Evolutionary conservation across 2,888 invertebrate genomes (phyloP), one percentile per base, ranked within the genome.

Genomic region (Agrotis segetum): DNA sequence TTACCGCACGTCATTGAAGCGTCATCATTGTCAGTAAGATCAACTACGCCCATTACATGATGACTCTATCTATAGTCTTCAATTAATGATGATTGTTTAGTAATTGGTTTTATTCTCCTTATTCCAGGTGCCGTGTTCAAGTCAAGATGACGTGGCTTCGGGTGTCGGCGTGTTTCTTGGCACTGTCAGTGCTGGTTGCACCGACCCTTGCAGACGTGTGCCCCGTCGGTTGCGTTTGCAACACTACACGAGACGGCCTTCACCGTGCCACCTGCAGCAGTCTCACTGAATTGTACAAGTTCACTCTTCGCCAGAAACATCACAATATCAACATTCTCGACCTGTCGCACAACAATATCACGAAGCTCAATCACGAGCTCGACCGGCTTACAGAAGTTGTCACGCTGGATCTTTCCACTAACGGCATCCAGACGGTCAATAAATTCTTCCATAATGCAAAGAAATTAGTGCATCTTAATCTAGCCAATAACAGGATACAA

Each of bases 281-380:
- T 67, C 98, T 98, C 87, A 97, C 97, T 79, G 98, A 98, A 59
- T 97, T 98, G 14, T 97, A 98, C 93, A 98, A 97, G 87, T 96
- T 93, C 84, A 95, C 93, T 53, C 91, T 95, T 60, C 92, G 92
- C 52, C 94, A 95, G 83, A 96, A 95, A 87, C 96, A 96, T 89
- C 95, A 96, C 88, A 96, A 96, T 73, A 95, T 96, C 72, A 96
- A 96, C 79, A 96, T 96, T 78, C 85, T 98, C 67, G 97, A 97
- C 90, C 93, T 98, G 69, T 97, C 97, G 21, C 95, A 96, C 85
- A 96, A 97, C 88, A 96, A 96, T 68, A 96, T 98, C 73, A 96
- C 96, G 1, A 96, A 97, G 77, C 88, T 96, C 86, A 93, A 96
- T 84, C 94, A 97, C 81, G 96, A 97, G 86, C 92, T 97, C 79